These are phyloP conservation scores for Cydia splendana DNA, from an alignment of 1,140 invertebrate genomes.

Conservation along the genomic window DNA sequence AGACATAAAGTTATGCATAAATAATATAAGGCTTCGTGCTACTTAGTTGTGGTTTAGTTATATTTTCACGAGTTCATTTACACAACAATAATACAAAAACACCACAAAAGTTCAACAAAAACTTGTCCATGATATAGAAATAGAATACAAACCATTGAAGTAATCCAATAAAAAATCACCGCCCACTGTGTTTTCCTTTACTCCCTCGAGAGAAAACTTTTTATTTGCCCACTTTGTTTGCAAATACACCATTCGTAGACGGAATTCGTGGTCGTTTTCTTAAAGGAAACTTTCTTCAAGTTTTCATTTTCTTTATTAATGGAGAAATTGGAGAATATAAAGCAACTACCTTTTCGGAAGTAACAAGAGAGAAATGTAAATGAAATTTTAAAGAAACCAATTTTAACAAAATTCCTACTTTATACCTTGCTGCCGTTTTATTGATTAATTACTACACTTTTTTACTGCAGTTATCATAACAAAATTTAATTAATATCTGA, in stretches of 20 bases:
- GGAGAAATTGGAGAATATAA: neutral
- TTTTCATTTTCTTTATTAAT: neutral
- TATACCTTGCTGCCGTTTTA: too few species aligned
- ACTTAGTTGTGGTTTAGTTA: too few species aligned
- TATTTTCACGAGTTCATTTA: too few species aligned
- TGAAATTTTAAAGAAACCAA: neutral
- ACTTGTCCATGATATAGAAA: too few species aligned
- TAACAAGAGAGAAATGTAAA: neutral
- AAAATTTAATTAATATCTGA: too few species aligned
- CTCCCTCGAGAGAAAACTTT: neutral
- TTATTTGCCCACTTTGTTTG: neutral
- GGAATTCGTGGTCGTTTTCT: neutral
- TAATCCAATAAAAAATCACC: neutral
- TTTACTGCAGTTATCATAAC: too few species aligned
- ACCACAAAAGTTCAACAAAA: too few species aligned
- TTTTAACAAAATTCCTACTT: neutral
- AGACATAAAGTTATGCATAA: too few species aligned
- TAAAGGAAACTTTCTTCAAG: constrained; percentile 1
- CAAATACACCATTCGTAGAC: neutral
- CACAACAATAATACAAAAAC: too few species aligned
- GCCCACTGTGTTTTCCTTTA: neutral
- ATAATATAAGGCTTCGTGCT: too few species aligned
- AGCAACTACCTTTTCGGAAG: neutral
- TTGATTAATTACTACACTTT: too few species aligned
- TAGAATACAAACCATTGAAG: neutral